Evolutionary conservation across 2,888 invertebrate species (phyloP).

Genomic region (Saturnia japonica): DNA sequence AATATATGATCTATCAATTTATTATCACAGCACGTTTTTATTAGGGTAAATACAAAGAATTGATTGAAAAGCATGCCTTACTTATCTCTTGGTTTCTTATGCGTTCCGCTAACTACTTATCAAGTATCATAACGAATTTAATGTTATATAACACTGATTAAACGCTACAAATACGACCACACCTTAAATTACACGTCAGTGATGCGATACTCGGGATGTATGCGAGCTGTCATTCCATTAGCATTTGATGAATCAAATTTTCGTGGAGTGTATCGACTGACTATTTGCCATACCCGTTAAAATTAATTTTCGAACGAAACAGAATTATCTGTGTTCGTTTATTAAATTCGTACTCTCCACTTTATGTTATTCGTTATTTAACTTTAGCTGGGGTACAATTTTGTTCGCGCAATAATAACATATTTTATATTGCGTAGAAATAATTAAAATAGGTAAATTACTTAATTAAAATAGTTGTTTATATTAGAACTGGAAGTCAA

Average conservation of each 20-base stretch:
- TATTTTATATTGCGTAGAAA: neutral
- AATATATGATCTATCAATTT: too few species aligned
- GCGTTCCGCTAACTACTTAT: too few species aligned
- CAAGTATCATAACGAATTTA: neutral
- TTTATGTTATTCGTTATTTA: neutral
- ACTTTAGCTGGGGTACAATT: neutral
- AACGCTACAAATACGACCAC: constrained; percentile 1
- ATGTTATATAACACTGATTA: neutral
- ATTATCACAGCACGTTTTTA: too few species aligned
- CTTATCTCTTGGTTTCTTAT: too few species aligned
- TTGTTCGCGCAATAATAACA: neutral
- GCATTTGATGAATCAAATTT: constrained; percentile 13
- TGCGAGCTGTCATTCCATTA: constrained; percentile 10
- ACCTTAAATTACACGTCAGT: neutral
- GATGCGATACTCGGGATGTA: neutral
- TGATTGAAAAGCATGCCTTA: too few species aligned
- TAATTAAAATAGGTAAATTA: too few species aligned
- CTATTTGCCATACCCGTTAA: neutral
- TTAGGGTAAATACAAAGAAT: too few species aligned
- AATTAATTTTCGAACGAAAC: constrained; percentile 4
- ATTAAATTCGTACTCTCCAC: neutral
- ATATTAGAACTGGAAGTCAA: too few species aligned
- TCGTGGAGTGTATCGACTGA: neutral
- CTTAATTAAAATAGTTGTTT: too few species aligned
- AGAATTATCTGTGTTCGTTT: neutral